Percentiles rank a stretch among this genome's conserved stretches.
These are phyloP conservation scores for Caenorhabditis latens DNA, from an alignment of 1,140 invertebrate genomes.

Conservation along the genomic window DNA sequence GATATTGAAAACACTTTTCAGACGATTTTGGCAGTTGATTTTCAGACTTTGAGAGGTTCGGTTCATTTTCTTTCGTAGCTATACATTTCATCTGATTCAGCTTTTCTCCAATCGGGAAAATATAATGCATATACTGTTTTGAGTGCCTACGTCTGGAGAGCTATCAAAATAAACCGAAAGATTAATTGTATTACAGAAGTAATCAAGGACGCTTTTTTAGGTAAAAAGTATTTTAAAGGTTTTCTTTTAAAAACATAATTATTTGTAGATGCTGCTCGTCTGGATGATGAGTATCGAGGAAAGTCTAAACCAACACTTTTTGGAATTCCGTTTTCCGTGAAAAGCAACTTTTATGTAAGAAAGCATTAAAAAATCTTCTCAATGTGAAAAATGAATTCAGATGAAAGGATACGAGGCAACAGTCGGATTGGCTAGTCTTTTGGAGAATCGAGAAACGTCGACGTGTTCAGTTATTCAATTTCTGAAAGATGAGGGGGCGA, in stretches of 20 bases:
- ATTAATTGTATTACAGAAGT: conserved; percentile 56
- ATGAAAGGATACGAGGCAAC: conserved; percentile 79
- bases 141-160: conserved; percentile 49
- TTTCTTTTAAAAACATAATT: not conserved
- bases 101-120: conserved; percentile 28
- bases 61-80: not conserved
- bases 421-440: conserved; percentile 77
- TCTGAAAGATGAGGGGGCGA: conserved; percentile 60
- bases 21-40: not conserved
- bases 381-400: conserved; percentile 63
- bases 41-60: conserved; percentile 1
- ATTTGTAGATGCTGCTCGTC: not conserved
- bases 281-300: not conserved
- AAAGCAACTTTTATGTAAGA: conserved; percentile 74
- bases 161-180: conserved; percentile 40
- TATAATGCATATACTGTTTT: conserved; percentile 33
- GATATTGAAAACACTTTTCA: conserved; percentile 2
- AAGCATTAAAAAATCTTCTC: not conserved
- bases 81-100: too few relatives aligned
- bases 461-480: conserved; percentile 77
- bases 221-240: not conserved
- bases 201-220: conserved; percentile 26
- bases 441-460: conserved; percentile 75
- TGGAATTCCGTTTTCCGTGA: conserved; percentile 76
- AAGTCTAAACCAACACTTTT: conserved; percentile 71